A percentile compares a stretch with the other conserved stretches of the same genome.
Conservation (phyloP, 1,140 invertebrate genomes). For the Apis mellifera region DNA sequence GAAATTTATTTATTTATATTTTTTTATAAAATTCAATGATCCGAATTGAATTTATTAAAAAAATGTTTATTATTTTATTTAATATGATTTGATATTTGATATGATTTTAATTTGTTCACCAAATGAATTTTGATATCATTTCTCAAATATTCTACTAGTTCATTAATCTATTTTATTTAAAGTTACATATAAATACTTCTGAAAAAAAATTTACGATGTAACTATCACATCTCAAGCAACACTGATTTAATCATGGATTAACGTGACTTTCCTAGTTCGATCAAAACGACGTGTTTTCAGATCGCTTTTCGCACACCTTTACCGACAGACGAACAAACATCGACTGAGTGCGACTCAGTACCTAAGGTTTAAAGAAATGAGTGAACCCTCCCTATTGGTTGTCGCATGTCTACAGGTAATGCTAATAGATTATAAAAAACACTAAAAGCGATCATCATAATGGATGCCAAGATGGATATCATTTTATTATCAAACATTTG, state of each 20-base stretch:
- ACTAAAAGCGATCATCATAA: not conserved
- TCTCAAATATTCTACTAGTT: not conserved
- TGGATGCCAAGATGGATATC: not conserved
- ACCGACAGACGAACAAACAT: conserved; percentile 57
- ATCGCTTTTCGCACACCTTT: conserved; percentile 33
- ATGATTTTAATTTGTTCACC: not conserved
- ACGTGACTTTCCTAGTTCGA: conserved; percentile 4
- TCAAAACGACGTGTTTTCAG: conserved; percentile 21
- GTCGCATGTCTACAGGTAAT: conserved; percentile 42
- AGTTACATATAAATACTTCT: not conserved
- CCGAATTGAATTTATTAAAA: not conserved
- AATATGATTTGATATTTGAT: not conserved
- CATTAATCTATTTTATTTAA: not conserved
- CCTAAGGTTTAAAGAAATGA: conserved; percentile 32
- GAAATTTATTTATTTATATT: not conserved
- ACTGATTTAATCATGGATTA: conserved; percentile 14
- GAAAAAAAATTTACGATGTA: not conserved
- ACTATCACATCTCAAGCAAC: not conserved
- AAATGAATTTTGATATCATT: not conserved
- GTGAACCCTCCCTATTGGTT: conserved; percentile 44
- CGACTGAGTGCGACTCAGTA: conserved; percentile 57
- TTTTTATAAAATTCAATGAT: no score
- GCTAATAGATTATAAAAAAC: conserved; percentile 28
- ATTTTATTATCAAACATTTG: conserved; percentile 4
- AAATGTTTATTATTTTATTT: not conserved